Percentiles rank a stretch among this genome's conserved stretches.
phyloP scores from a whole-genome alignment of 2,797 vertebrate species.

The Pangasius krempfi region DNA sequence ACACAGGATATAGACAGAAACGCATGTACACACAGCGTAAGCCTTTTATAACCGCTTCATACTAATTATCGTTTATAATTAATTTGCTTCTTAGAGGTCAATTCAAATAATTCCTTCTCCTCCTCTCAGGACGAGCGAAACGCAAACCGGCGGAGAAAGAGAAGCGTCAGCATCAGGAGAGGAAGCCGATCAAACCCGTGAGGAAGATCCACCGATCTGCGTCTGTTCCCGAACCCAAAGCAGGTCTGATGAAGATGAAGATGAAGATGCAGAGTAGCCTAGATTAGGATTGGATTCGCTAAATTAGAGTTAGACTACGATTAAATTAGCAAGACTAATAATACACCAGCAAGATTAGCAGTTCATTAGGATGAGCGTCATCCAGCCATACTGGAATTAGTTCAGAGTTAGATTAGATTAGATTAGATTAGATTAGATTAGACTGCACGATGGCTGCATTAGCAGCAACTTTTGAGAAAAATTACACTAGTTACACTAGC shows the following conservation, averaged over 20 bases:
- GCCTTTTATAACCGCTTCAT: neutral
- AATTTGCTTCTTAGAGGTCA: too few relatives aligned
- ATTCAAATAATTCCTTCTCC: neutral
- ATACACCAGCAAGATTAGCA: neutral
- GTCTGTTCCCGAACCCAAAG: constrained; percentile 76
- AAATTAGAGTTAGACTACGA: neutral
- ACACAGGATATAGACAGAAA: neutral
- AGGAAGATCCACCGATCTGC: constrained; percentile 86
- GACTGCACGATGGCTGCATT: neutral
- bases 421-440: neutral
- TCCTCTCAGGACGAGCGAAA: constrained; percentile 37
- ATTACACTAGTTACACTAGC: neutral
- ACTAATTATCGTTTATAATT: neutral
- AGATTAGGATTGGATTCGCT: neutral
- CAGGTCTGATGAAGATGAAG: constrained; percentile 72
- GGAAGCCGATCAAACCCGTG: constrained; percentile 74
- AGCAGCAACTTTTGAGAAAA: neutral
- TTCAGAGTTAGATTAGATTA: neutral
- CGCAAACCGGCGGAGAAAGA: constrained; percentile 52
- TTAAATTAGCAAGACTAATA: neutral
- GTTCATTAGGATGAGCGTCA: neutral
- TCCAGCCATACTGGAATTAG: neutral
- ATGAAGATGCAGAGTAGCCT: neutral
- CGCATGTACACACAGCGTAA: neutral
- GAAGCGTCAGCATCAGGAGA: constrained; percentile 62